These are phyloP conservation scores for Cyaniris semiargus DNA, from an alignment of 2,888 invertebrate genomes.

Conservation along the genomic window DNA sequence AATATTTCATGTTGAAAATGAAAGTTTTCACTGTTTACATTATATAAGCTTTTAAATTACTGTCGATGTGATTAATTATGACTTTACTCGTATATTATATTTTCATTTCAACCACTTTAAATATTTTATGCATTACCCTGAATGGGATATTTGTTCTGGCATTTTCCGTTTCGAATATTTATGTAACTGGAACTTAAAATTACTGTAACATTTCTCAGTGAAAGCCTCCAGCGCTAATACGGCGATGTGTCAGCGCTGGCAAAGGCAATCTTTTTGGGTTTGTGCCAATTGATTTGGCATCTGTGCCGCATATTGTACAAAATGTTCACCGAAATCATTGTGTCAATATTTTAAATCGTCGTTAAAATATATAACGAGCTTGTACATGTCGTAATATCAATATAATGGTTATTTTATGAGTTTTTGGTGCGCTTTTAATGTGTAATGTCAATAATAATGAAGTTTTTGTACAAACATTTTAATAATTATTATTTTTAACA, in stretches of 20 bases:
- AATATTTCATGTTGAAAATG: background rate
- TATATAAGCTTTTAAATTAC: background rate
- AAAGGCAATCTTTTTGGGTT: conserved; percentile 31
- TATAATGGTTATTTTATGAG: background rate
- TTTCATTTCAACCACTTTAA: background rate
- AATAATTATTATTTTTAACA: too few species aligned
- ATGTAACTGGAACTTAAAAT: background rate
- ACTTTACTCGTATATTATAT: background rate
- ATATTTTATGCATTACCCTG: background rate
- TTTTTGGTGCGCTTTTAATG: background rate
- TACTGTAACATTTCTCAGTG: conserved; percentile 1
- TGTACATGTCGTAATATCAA: background rate
- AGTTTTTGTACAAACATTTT: background rate
- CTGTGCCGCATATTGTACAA: conserved; percentile 20
- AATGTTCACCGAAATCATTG: conserved; percentile 18
- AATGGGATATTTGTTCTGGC: background rate
- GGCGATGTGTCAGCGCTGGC: conserved; percentile 24
- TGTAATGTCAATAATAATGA: background rate
- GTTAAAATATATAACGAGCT: conserved; percentile 2
- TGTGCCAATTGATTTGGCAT: conserved; percentile 31
- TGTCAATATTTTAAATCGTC: conserved; percentile 15
- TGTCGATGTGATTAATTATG: background rate
- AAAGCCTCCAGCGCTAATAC: conserved; percentile 30
- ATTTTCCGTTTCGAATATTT: conserved; percentile 7
- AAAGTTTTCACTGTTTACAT: background rate